These are phyloP conservation scores for Resseliella maxima DNA, from an alignment of 2,888 invertebrate species.

Conservation along the genomic window DNA sequence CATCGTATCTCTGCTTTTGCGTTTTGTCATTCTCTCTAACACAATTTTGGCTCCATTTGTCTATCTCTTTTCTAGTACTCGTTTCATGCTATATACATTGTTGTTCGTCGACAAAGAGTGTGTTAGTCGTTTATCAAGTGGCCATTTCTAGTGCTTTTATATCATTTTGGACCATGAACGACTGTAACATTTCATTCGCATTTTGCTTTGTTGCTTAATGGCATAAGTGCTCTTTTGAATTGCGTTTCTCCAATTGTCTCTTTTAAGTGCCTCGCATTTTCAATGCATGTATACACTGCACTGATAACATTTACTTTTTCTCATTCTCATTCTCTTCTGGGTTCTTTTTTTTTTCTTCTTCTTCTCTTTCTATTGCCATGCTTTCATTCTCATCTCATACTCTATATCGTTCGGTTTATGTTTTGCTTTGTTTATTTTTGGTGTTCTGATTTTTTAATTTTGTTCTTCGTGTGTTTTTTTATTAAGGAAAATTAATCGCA, in stretches of 20 bases:
- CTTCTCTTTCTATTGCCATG: background rate
- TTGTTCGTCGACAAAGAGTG: background rate
- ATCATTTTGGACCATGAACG: slow-evolving; percentile 51
- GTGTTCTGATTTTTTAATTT: slow-evolving; percentile 1
- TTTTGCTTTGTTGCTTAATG: slow-evolving; percentile 25
- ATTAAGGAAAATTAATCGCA: slow-evolving; percentile 29
- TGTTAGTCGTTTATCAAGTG: slow-evolving; percentile 49
- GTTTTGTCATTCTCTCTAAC: background rate
- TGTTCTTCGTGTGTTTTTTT: background rate
- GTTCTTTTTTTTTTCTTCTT: background rate
- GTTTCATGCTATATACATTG: background rate
- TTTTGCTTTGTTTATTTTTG: background rate
- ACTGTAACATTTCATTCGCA: slow-evolving; percentile 50
- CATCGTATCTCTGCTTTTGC: background rate
- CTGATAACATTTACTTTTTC: slow-evolving; percentile 34
- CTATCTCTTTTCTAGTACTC: background rate
- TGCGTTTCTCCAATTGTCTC: slow-evolving; percentile 43
- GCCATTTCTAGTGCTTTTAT: slow-evolving; percentile 40
- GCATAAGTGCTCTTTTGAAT: slow-evolving; percentile 55
- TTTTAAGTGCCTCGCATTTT: slow-evolving; percentile 46
- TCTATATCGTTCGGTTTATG: background rate
- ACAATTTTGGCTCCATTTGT: background rate
- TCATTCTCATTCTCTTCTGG: background rate
- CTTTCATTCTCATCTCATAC: background rate
- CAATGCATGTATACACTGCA: slow-evolving; percentile 14